phyloP scores from a whole-genome alignment of 2,797 vertebrate genomes.

The Artibeus lituratus region DNA sequence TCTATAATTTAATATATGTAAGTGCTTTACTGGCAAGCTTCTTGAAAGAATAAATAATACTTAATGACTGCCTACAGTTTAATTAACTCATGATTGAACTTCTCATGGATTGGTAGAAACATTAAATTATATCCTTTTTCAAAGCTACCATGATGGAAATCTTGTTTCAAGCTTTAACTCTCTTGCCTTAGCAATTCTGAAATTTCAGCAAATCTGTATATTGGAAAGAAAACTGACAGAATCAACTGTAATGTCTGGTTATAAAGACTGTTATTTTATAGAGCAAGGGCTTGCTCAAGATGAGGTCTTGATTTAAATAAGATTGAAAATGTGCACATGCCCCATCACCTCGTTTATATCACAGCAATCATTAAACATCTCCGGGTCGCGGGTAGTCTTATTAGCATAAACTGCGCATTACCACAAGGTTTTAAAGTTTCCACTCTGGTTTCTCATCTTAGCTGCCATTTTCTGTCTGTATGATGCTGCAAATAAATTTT shows the following conservation, averaged over 20 bases:
- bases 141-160: constrained; percentile 68
- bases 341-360: constrained; percentile 31
- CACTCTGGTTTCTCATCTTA: constrained; percentile 66
- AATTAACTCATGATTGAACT: constrained; percentile 81
- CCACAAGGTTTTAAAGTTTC: constrained; percentile 60
- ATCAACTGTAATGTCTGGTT: not conserved
- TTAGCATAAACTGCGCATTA: constrained; percentile 72
- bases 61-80: constrained; percentile 79
- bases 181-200: constrained; percentile 20
- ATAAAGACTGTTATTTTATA: constrained; percentile 36
- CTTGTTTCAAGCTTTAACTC: constrained; percentile 41
- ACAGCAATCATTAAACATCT: constrained; percentile 40
- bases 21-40: constrained; percentile 79
- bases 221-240: not conserved
- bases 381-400: constrained; percentile 31
- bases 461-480: constrained; percentile 81
- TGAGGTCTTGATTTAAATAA: constrained; percentile 43
- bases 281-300: not conserved
- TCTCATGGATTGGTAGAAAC: constrained; percentile 71
- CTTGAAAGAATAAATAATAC: constrained; percentile 77
- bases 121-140: constrained; percentile 61
- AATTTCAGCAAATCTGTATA: not conserved
- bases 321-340: not conserved
- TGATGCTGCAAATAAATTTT: constrained; percentile 84
- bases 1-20: constrained; percentile 75